Evolutionary conservation across 2,888 invertebrate species (phyloP), one percentile per base, ranked within the genome.

Genomic region (Ischnura elegans): DNA sequence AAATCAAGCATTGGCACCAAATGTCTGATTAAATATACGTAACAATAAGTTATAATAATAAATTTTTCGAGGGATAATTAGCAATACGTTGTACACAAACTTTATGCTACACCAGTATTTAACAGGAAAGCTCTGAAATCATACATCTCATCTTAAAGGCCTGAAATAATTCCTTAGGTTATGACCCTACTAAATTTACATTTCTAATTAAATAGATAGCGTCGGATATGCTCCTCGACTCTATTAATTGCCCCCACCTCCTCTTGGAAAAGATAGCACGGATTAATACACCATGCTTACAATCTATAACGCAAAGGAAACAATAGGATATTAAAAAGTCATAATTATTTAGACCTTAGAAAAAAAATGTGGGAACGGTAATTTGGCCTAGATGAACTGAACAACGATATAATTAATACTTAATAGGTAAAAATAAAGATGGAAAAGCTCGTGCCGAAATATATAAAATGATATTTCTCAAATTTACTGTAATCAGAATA

Each of bases 121-220:
- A 16, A 76, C 36, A 3, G 36, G 66, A 6, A 13, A 6, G 29
- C 6, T 21, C 29, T n/a, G 2, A 5, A 76, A 10, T 36, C 13
- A 76, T 36, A 0, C 29, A 36, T 8, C 76, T 36, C 13, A 76
- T 76, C 76, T 36, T 8, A 76, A 76, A 76, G 36, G 76, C 13
- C 5, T 47, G 51, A 2, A 76, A 76, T 76, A 76, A 76, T 76
- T 36, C 2, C 36, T 6, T 76, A 13, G 36, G 36, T 36, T 76
- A 29, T 76, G 36, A 76, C 29, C 76, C 76, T 10, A 36, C 16
- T 76, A n/a, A 29, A 76, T 76, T 76, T 76, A 76, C 36, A 76
- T 76, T 29, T 76, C 36, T 36, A 76, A 76, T 76, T 76, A 76
- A 76, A 76, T 76, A 76, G 76, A 76, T 76, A 36, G 36, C 29